A percentile compares a stretch with the other conserved stretches of the same genome.
These are phyloP conservation scores for Trypoxylon attenuatum DNA, from an alignment of 2,888 invertebrate genomes.

Conservation along the genomic window DNA sequence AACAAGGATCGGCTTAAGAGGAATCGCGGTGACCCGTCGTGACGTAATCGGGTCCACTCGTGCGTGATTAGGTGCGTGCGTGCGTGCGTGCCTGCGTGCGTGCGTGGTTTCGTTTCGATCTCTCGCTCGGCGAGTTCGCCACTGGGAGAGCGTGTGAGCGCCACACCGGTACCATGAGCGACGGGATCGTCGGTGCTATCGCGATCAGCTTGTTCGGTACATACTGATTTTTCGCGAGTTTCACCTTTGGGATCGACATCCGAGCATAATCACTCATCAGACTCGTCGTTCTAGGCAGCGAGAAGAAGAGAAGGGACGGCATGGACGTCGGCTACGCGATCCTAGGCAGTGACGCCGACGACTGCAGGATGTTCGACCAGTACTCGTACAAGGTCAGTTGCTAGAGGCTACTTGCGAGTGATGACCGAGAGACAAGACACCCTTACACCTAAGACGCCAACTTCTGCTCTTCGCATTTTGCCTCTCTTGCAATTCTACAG, in stretches of 20 bases:
- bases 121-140: neutral
- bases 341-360: constrained; percentile 78
- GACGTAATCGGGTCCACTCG: neutral
- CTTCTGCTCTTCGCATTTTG: too few relatives aligned
- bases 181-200: constrained; percentile 70
- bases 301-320: constrained; percentile 73
- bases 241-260: constrained; percentile 7
- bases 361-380: constrained; percentile 82
- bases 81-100: neutral
- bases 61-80: neutral
- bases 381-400: constrained; percentile 79
- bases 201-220: constrained; percentile 71
- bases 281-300: constrained; percentile 63
- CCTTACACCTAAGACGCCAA: too few relatives aligned
- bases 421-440: too few relatives aligned
- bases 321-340: constrained; percentile 81
- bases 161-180: constrained; percentile 62
- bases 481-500: too few relatives aligned
- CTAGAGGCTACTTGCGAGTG: neutral
- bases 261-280: constrained; percentile 41
- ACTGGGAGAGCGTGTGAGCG: constrained; percentile 6
- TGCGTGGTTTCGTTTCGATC: neutral
- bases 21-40: neutral
- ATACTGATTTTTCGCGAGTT: too few relatives aligned
- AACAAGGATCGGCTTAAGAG: neutral